Percentiles rank a stretch among this genome's conserved stretches.
These are phyloP conservation scores for Orchestes rusci DNA, from an alignment of 2,888 invertebrate species.

Conservation along the genomic window DNA sequence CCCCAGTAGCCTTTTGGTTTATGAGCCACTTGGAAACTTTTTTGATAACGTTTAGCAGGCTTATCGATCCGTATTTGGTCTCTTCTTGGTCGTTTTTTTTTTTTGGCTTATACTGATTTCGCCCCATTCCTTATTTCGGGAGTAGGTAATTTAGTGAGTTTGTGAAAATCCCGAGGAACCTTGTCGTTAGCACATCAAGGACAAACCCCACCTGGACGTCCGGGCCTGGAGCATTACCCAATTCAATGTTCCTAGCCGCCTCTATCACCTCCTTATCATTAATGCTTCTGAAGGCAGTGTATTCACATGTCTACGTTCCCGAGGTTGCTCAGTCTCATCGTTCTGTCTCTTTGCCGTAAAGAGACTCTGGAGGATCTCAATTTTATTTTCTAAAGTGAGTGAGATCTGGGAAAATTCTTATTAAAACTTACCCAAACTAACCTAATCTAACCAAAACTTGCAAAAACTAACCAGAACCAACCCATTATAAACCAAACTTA, in stretches of 20 bases:
- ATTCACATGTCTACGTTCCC: too few species aligned
- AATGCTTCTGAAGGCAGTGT: too few species aligned
- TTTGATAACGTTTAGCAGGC: slow-evolving; percentile 4
- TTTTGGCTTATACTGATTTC: background rate
- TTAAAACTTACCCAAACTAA: too few species aligned
- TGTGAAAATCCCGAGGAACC: background rate
- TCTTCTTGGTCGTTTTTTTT: too few species aligned
- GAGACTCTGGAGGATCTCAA: background rate
- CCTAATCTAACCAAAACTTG: too few species aligned
- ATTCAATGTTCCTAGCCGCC: background rate
- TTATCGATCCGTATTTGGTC: slow-evolving; percentile 9
- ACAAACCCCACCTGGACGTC: background rate
- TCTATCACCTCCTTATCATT: too few species aligned
- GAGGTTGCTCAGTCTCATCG: too few species aligned
- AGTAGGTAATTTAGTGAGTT: background rate
- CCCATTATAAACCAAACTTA: too few species aligned
- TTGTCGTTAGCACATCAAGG: background rate
- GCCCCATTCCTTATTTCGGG: background rate
- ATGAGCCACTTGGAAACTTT: slow-evolving; percentile 10
- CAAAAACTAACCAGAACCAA: too few species aligned
- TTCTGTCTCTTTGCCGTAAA: too few species aligned
- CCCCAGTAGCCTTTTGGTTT: background rate
- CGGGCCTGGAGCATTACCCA: background rate
- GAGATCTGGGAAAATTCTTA: background rate
- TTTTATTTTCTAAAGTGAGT: background rate